phyloP scores from a whole-genome alignment of 2,888 invertebrate species.

The Oxytorus armatus region DNA sequence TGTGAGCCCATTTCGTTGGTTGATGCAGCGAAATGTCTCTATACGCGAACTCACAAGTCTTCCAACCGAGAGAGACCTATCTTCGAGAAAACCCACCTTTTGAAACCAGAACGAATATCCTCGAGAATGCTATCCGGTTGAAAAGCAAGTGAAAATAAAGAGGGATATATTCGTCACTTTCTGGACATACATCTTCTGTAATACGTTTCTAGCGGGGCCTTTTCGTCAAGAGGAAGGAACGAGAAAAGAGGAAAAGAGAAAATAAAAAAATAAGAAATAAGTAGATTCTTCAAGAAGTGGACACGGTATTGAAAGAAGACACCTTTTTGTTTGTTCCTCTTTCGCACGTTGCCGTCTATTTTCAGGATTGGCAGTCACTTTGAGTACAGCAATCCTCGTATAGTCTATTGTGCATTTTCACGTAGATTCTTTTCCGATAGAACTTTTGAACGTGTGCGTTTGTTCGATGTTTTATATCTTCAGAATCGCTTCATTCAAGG shows the following conservation, averaged over 20 bases:
- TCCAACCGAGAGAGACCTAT: slow-evolving; percentile 35
- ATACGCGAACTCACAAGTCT: slow-evolving; percentile 34
- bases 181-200: slow-evolving; percentile 1
- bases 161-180: slow-evolving; percentile 7
- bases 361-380: background rate
- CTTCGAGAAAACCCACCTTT: slow-evolving; percentile 32
- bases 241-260: background rate
- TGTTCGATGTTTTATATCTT: background rate
- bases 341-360: background rate
- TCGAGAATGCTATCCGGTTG: background rate
- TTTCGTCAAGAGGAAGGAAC: background rate
- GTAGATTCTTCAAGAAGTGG: slow-evolving; percentile 14
- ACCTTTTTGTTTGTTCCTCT: background rate
- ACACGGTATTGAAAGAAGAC: slow-evolving; percentile 3
- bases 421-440: background rate
- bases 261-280: background rate
- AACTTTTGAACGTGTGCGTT: background rate
- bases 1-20: background rate
- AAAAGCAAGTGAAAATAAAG: slow-evolving; percentile 8
- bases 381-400: background rate
- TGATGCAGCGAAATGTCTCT: slow-evolving; percentile 2
- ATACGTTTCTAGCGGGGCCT: background rate
- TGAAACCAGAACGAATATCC: slow-evolving; percentile 12
- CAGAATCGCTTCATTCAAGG: background rate
- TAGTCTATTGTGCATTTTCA: background rate